Base-by-base conservation (phyloP, 1,140 invertebrate species). In the Mizuhopecten yessoensis region DNA sequence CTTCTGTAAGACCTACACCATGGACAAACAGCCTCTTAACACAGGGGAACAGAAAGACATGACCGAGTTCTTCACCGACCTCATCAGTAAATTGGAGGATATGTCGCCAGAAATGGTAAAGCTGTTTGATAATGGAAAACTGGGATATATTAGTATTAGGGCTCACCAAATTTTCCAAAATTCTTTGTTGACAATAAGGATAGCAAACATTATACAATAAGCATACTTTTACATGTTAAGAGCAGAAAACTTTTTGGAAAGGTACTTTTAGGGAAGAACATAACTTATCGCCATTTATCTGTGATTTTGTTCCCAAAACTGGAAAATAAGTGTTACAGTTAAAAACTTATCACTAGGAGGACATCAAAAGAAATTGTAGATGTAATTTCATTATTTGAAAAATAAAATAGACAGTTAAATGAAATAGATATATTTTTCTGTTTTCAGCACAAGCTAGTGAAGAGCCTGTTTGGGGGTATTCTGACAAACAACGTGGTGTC, bases 21-120 rank as follows among this genome's bases (percentile, higher is more conserved):
- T 99, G 99, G 98, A 99, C 95, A 95, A 96, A 91, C 98, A 99
- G 95, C 98, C 98, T 0, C 96, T 99, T 5, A 99, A 99, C 96
- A 99, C 99, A 0, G 98, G 98, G 0, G 99, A 99, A 96, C 99
- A 99, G 96, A 99, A 99, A 96, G 99, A 99, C 95, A 99, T 99
- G 99, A 99, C 99, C 0, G 99, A 99, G 96, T 99, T 99, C 96
- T 99, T 99, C 94, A 99, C 99, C 86, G 99, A 99, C 97, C 97
- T 99, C 0, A 99, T 99, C 13, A 99, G 98, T 10, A 99, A 99
- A 96, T 96, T 99, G 0, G 99, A 99, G 96, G 99, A 99, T 96
- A 99, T 99, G 98, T 98, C 98, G 0, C 98, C 98, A 0, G 98
- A 99, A 91, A 96, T 99, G 94, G 97, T 97, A 93, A n/a, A 87